Evolutionary conservation across 2,113 vertebrate genomes (phyloP).

Genomic region (Formicarius rufipectus): DNA sequence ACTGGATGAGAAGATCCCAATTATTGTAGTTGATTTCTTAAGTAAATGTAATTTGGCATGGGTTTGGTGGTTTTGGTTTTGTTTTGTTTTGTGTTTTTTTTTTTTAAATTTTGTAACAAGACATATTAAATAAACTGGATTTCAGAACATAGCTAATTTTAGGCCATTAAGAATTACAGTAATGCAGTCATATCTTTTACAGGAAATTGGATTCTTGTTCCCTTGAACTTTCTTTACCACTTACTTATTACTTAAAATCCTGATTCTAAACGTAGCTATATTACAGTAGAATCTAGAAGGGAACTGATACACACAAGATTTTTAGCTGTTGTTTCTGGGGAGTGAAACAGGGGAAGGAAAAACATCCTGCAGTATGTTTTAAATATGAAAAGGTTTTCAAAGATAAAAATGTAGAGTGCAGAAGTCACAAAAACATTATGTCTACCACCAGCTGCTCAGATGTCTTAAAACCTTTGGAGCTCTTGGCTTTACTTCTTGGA

Average conservation of each 20-base stretch:
- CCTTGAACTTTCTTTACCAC: not conserved
- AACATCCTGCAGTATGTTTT: not conserved
- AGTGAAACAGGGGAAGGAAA: not conserved
- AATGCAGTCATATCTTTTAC: not conserved
- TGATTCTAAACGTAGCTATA: not conserved
- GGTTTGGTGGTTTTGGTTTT: rapidly evolving
- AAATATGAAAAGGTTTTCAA: not conserved
- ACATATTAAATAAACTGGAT: not conserved
- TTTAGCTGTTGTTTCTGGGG: not conserved
- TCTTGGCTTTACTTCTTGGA: not conserved
- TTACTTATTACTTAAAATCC: not conserved
- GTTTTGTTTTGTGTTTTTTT: no score
- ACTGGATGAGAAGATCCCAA: not conserved
- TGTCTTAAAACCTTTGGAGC: not conserved
- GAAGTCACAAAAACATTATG: not conserved
- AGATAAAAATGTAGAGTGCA: not conserved
- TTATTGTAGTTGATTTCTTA: not conserved
- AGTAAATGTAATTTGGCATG: not conserved
- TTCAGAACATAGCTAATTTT: not conserved
- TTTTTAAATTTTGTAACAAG: not conserved
- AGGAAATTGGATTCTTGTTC: not conserved
- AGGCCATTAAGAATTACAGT: not conserved
- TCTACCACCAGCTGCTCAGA: not conserved
- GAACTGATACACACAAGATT: not conserved
- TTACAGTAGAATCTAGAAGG: not conserved